These are phyloP conservation scores for Onychostoma macrolepis DNA, from an alignment of 2,113 vertebrate genomes.

Conservation along the genomic window DNA sequence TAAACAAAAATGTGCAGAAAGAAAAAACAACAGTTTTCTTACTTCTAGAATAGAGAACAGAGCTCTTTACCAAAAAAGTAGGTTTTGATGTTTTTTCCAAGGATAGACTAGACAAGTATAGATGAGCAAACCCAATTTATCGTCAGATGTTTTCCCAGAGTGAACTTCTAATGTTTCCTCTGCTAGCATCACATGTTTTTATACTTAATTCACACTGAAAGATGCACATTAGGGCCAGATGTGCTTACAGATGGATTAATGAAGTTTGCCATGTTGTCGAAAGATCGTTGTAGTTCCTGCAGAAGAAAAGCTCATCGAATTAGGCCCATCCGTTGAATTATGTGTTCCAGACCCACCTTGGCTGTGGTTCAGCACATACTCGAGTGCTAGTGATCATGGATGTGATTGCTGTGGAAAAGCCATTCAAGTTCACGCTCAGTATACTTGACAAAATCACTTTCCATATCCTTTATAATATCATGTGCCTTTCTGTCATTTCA, in stretches of 20 bases:
- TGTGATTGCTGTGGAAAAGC: slow-evolving; percentile 29
- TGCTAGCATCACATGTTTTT: slow-evolving; percentile 28
- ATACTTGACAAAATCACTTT: slow-evolving; percentile 21
- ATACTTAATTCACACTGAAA: slow-evolving; percentile 25
- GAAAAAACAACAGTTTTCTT: not conserved
- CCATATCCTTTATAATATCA: slow-evolving; percentile 6
- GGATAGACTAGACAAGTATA: slow-evolving; percentile 15
- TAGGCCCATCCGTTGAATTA: slow-evolving; percentile 17
- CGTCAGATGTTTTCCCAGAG: slow-evolving; percentile 19
- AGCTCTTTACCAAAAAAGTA: not conserved
- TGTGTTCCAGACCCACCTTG: slow-evolving; percentile 15
- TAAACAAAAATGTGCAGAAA: not conserved
- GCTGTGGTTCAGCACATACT: slow-evolving; percentile 15
- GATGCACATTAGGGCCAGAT: slow-evolving; percentile 15
- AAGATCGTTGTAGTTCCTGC: slow-evolving; percentile 18
- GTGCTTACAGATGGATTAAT: slow-evolving; percentile 31
- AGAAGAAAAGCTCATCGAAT: slow-evolving; percentile 12
- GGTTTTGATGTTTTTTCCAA: slow-evolving; percentile 24
- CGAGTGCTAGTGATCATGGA: slow-evolving; percentile 21
- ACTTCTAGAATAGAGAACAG: not conserved
- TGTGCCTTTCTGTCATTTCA: not conserved
- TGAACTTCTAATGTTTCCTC: not conserved
- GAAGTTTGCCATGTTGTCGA: slow-evolving; percentile 36
- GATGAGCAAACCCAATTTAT: slow-evolving; percentile 28
- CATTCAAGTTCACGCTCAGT: not conserved